Conservation (phyloP, 2,797 vertebrate genomes). For the Esox masquinongy region DNA sequence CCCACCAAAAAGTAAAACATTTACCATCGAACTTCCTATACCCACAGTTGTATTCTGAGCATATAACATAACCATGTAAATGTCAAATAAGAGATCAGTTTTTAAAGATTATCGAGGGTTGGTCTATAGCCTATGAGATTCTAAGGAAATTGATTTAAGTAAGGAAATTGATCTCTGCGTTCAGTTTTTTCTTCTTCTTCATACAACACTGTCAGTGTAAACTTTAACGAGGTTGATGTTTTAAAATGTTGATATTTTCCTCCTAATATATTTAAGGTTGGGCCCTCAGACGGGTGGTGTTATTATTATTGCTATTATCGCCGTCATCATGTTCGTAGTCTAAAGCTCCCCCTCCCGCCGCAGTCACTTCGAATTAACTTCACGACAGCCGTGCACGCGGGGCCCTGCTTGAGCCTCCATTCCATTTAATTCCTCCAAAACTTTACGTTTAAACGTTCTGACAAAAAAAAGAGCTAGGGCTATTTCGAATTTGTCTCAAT, state of each 20-base stretch:
- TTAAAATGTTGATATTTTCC: conserved; percentile 5
- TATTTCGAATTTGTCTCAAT: conserved; percentile 3
- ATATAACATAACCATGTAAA: not conserved
- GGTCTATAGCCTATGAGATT: not conserved
- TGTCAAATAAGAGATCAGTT: not conserved
- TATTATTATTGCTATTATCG: conserved; percentile 60
- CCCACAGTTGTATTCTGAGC: not conserved
- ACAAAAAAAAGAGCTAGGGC: conserved; percentile 14
- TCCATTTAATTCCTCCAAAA: conserved; percentile 2
- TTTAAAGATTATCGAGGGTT: not conserved
- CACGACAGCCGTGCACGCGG: conserved; percentile 42
- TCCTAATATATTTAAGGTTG: conserved; percentile 42
- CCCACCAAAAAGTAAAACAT: not conserved
- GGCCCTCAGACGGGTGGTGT: conserved; percentile 38
- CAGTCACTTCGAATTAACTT: conserved; percentile 69
- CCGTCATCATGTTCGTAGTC: conserved; percentile 57
- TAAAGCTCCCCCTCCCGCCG: conserved; percentile 55
- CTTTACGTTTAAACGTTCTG: conserved; percentile 4
- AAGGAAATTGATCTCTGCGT: not conserved
- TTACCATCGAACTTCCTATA: not conserved
- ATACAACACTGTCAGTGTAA: not conserved
- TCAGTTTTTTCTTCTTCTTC: not conserved
- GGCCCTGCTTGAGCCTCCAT: not conserved
- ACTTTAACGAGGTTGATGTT: not conserved
- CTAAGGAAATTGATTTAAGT: not conserved